Conservation (phyloP, 1,140 invertebrate genomes). For the Probaryconus sp. region DNA sequence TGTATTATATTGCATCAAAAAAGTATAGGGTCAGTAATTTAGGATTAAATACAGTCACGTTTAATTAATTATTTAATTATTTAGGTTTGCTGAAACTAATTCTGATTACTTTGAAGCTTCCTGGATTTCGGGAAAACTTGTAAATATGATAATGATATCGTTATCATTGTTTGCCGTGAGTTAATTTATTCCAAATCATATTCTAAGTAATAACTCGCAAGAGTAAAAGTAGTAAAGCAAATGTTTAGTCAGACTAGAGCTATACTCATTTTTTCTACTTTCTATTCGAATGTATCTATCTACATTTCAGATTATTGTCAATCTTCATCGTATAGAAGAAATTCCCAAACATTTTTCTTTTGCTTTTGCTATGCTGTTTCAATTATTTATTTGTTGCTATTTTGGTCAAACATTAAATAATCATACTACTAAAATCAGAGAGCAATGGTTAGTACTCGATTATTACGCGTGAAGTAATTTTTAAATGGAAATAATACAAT, state of each 20-base stretch:
- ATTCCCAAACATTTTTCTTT: conserved; percentile 37
- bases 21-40: too few relatives aligned
- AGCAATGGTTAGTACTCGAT: too few relatives aligned
- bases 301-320: conserved; percentile 26
- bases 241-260: too few relatives aligned
- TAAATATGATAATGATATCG: conserved; percentile 30
- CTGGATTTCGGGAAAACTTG: conserved; percentile 22
- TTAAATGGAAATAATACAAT: too few relatives aligned
- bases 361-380: conserved; percentile 34
- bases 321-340: conserved; percentile 27
- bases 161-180: conserved; percentile 24
- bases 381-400: conserved; percentile 19
- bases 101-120: conserved; percentile 8
- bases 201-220: too few relatives aligned
- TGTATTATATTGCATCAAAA: too few relatives aligned
- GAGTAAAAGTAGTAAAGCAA: too few relatives aligned
- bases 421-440: too few relatives aligned
- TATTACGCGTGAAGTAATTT: too few relatives aligned
- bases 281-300: background rate
- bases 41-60: too few relatives aligned
- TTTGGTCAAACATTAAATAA: too few relatives aligned
- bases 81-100: conserved; percentile 10
- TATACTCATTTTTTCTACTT: background rate
- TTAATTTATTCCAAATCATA: background rate
- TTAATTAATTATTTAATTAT: too few relatives aligned